Conservation (phyloP, 2,113 vertebrate genomes). For the Periophthalmodon schlosseri region DNA sequence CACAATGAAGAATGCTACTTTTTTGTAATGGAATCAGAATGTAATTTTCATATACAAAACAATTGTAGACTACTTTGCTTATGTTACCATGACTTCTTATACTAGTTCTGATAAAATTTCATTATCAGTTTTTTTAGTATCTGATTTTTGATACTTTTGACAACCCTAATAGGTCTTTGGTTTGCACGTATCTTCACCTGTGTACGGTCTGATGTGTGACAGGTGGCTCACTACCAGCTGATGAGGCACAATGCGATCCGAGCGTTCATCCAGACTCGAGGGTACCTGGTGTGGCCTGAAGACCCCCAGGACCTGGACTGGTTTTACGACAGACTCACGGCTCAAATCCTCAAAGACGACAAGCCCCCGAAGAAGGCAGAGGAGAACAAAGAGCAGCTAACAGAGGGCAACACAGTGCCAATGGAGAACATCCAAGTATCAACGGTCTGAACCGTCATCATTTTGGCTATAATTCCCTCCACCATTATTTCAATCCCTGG, state of each 20-base stretch:
- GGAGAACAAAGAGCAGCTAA: conserved; percentile 12
- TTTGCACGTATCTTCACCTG: not conserved
- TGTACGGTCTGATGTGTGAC: not conserved
- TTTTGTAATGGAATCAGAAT: too few species aligned
- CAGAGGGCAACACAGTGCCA: not conserved
- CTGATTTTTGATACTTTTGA: too few species aligned
- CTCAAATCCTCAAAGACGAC: conserved; percentile 75
- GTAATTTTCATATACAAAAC: not conserved
- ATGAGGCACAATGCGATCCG: conserved; percentile 79
- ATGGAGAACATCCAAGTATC: conserved; percentile 16
- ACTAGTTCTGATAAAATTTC: too few species aligned
- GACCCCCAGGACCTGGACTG: conserved; percentile 86
- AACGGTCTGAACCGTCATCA: not conserved
- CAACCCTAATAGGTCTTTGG: not conserved
- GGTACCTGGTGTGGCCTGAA: conserved; percentile 86
- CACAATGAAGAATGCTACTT: too few species aligned
- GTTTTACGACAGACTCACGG: conserved; percentile 83
- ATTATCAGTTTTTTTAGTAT: too few species aligned
- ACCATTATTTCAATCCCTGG: not conserved
- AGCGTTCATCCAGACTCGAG: conserved; percentile 77
- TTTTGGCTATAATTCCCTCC: not conserved
- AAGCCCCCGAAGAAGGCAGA: conserved; percentile 52
- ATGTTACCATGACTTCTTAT: too few species aligned
- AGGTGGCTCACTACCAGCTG: conserved; percentile 84
- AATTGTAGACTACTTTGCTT: too few species aligned